Evolutionary conservation across 2,888 invertebrate genomes (phyloP).

Genomic region (Timema podura): DNA sequence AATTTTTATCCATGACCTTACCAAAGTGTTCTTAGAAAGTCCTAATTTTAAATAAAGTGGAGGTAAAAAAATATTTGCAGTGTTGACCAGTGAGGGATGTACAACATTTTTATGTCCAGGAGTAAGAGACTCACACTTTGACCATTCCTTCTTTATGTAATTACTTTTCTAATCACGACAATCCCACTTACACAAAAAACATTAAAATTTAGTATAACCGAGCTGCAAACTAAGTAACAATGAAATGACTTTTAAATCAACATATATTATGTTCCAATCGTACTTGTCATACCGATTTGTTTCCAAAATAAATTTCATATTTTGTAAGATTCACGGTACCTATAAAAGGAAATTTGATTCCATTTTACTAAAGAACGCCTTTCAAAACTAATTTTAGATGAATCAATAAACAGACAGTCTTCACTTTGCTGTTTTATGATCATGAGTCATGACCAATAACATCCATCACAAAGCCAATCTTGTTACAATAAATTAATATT

Average conservation of each 20-base stretch:
- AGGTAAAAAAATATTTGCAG: not conserved
- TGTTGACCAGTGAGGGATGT: not conserved
- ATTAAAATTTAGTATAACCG: not conserved
- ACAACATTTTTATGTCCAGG: not conserved
- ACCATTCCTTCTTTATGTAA: not conserved
- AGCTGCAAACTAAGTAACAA: not conserved
- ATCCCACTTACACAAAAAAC: not conserved
- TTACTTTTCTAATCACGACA: not conserved
- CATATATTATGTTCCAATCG: not conserved
- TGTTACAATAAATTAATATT: not conserved
- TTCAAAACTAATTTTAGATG: not conserved
- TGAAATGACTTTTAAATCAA: not conserved
- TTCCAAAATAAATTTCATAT: not conserved
- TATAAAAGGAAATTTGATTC: not conserved
- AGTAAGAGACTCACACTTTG: not conserved
- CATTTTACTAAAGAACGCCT: not conserved
- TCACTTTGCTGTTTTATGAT: not conserved
- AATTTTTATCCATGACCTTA: not conserved
- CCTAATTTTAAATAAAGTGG: not conserved
- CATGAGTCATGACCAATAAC: not conserved
- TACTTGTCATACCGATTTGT: not conserved
- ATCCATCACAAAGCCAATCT: not conserved
- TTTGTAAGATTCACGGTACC: not conserved
- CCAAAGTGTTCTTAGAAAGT: not conserved
- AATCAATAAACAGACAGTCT: not conserved